Conservation (phyloP, 2,797 vertebrate species). For the Chaetodon trifasciatus region DNA sequence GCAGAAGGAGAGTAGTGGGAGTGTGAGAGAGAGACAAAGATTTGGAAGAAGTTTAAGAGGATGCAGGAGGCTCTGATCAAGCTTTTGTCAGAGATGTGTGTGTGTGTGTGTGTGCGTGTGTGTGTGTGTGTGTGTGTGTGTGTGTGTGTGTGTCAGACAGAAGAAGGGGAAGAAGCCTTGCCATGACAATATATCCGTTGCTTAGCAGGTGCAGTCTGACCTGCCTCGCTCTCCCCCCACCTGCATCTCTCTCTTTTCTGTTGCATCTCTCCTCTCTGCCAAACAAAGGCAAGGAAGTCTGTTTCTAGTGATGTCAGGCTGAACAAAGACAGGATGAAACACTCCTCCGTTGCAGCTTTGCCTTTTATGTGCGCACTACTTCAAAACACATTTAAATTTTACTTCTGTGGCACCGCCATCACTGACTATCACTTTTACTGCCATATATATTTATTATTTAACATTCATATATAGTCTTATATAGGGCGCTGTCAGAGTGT, state of each 20-base stretch:
- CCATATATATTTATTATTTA: slow-evolving; percentile 10
- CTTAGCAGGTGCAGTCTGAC: slow-evolving; percentile 78
- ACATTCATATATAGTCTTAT: slow-evolving; percentile 15
- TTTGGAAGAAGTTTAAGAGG: slow-evolving; percentile 67
- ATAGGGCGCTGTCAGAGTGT: slow-evolving; percentile 10
- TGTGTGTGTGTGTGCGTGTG: slow-evolving; percentile 25
- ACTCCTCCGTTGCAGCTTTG: slow-evolving; percentile 6
- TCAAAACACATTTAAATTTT: slow-evolving; percentile 49
- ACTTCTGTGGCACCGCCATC: slow-evolving; percentile 16
- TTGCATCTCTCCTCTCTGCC: slow-evolving; percentile 42
- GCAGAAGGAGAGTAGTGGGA: slow-evolving; percentile 43
- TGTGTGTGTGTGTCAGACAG: slow-evolving; percentile 25
- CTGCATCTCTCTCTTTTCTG: slow-evolving; percentile 49
- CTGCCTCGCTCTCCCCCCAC: slow-evolving; percentile 46
- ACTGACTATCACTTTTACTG: not conserved
- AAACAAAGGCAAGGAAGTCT: slow-evolving; percentile 69
- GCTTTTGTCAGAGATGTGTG: slow-evolving; percentile 60
- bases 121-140: slow-evolving; percentile 16
- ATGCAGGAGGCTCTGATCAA: slow-evolving; percentile 62
- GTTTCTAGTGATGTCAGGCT: slow-evolving; percentile 57
- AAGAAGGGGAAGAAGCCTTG: slow-evolving; percentile 31
- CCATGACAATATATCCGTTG: slow-evolving; percentile 64
- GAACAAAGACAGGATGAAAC: slow-evolving; percentile 73
- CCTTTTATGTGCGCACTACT: slow-evolving; percentile 56
- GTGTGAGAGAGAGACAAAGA: slow-evolving; percentile 54